Evolutionary conservation across 2,888 invertebrate genomes (phyloP).

Genomic region (Asteroscopus sphinx): DNA sequence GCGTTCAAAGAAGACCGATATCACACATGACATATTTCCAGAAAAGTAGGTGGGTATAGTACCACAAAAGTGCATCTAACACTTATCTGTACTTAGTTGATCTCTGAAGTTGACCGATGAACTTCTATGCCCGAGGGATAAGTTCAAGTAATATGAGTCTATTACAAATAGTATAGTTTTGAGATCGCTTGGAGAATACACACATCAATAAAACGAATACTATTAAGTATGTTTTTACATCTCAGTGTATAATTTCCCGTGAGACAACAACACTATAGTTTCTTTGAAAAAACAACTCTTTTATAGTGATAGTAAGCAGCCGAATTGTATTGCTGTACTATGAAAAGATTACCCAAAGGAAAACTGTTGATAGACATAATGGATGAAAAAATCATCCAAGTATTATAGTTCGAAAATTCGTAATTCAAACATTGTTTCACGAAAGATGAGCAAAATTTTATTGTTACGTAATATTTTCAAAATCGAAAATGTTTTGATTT

Average conservation of each 20-base stretch:
- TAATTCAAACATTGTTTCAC: not conserved
- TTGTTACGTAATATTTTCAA: slow-evolving; percentile 3
- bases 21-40: slow-evolving; percentile 18
- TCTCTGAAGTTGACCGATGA: slow-evolving; percentile 52
- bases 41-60: slow-evolving; percentile 24
- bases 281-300: slow-evolving; percentile 54
- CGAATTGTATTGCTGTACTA: slow-evolving; percentile 46
- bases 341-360: slow-evolving; percentile 61
- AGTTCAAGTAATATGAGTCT: slow-evolving; percentile 27
- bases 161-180: slow-evolving; percentile 34
- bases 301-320: slow-evolving; percentile 44
- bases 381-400: slow-evolving; percentile 7
- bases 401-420: slow-evolving; percentile 1
- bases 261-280: slow-evolving; percentile 61
- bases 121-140: slow-evolving; percentile 26
- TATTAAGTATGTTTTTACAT: slow-evolving; percentile 54
- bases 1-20: too few species aligned
- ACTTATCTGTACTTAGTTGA: slow-evolving; percentile 31
- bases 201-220: slow-evolving; percentile 54
- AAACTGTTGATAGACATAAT: slow-evolving; percentile 40
- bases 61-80: slow-evolving; percentile 23
- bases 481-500: slow-evolving; percentile 17
- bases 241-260: slow-evolving; percentile 76
- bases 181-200: slow-evolving; percentile 44
- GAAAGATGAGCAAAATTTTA: not conserved